A percentile compares a stretch with the other conserved stretches of the same genome.
Conservation (phyloP, 1,140 invertebrate genomes). For the Centruroides sculpturatus region DNA sequence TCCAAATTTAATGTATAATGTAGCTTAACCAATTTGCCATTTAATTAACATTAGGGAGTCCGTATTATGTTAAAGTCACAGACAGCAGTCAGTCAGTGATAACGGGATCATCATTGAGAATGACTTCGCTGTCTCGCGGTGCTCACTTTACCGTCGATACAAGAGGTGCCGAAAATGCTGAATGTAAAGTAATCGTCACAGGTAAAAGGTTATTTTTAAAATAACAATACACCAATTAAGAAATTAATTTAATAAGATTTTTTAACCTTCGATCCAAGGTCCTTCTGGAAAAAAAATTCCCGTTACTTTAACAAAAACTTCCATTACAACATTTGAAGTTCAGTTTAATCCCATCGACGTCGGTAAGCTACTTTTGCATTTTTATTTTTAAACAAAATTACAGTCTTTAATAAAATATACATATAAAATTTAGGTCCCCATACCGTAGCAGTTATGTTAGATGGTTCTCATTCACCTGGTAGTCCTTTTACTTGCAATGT, state of each 20-base stretch:
- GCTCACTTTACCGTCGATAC: slow-evolving; percentile 46
- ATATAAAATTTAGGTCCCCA: slow-evolving; percentile 45
- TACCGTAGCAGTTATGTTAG: slow-evolving; percentile 60
- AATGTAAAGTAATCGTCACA: slow-evolving; percentile 31
- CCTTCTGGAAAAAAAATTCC: slow-evolving; percentile 12
- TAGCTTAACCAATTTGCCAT: background rate
- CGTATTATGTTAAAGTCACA: slow-evolving; percentile 56
- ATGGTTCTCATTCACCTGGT: slow-evolving; percentile 65
- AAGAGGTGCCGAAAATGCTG: slow-evolving; percentile 27
- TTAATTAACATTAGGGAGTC: slow-evolving; percentile 44
- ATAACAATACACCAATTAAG: background rate
- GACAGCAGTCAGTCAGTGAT: slow-evolving; percentile 43
- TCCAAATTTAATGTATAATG: no score
- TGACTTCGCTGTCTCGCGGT: slow-evolving; percentile 40
- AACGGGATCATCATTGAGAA: slow-evolving; percentile 42
- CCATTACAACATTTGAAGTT: slow-evolving; percentile 14
- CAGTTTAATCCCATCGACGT: slow-evolving; percentile 67
- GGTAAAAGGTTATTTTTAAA: slow-evolving; percentile 22
- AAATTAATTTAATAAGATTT: background rate
- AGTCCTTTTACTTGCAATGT: slow-evolving; percentile 89
- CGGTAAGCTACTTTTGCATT: slow-evolving; percentile 28
- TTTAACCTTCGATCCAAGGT: slow-evolving; percentile 1
- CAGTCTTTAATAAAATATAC: background rate
- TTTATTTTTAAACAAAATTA: background rate
- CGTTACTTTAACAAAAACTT: slow-evolving; percentile 9